Percentiles rank a stretch among this genome's conserved stretches.
phyloP scores from a whole-genome alignment of 2,797 vertebrate species.

The Pagetopsis macropterus region DNA sequence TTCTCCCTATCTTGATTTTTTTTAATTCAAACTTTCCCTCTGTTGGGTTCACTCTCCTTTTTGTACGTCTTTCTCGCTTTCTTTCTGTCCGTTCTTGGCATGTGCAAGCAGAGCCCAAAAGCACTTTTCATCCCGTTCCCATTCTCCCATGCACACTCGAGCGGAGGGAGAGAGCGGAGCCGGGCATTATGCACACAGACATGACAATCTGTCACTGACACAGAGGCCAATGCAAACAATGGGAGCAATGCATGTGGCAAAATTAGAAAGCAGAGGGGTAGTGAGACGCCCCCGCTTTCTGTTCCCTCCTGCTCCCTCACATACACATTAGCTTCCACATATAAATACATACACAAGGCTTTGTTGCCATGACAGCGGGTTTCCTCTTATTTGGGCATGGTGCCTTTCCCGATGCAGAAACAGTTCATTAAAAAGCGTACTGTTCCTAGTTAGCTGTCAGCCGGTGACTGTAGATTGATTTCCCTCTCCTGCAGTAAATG shows the following conservation, averaged over 20 bases:
- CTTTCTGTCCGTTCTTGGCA: slow-evolving; percentile 52
- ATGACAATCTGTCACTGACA: slow-evolving; percentile 81
- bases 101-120: slow-evolving; percentile 48
- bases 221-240: slow-evolving; percentile 76
- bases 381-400: slow-evolving; percentile 61
- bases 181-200: slow-evolving; percentile 71
- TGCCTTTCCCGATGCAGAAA: slow-evolving; percentile 64
- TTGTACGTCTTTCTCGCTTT: slow-evolving; percentile 54
- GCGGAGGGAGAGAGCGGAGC: slow-evolving; percentile 47
- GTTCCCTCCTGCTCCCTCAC: slow-evolving; percentile 40
- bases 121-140: slow-evolving; percentile 37
- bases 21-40: slow-evolving; percentile 50
- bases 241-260: slow-evolving; percentile 71
- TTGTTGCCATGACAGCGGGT: slow-evolving; percentile 81
- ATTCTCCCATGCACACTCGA: slow-evolving; percentile 44
- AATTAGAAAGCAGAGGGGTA: slow-evolving; percentile 62
- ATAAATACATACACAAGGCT: slow-evolving; percentile 73
- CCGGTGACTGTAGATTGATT: slow-evolving; percentile 67
- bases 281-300: slow-evolving; percentile 45
- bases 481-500: slow-evolving; percentile 57
- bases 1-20: slow-evolving; percentile 52
- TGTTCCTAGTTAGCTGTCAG: slow-evolving; percentile 55
- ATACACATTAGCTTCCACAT: slow-evolving; percentile 64
- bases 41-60: slow-evolving; percentile 38
- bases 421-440: slow-evolving; percentile 72